Evolutionary conservation across 1,140 invertebrate species (phyloP).

Genomic region (Bombus ignitus): DNA sequence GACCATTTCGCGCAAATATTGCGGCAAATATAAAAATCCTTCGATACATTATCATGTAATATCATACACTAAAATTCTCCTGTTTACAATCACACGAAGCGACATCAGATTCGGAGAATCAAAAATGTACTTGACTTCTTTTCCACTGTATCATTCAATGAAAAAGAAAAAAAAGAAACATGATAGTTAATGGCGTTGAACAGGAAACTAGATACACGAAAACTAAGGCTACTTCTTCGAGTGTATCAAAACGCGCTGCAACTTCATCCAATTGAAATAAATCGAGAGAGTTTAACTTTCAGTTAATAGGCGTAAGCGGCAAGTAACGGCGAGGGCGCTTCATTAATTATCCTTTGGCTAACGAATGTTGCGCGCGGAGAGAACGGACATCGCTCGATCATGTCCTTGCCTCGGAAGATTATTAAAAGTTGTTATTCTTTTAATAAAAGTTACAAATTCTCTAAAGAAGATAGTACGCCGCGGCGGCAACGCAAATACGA

Average conservation of each 20-base stretch:
- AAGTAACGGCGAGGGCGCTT: not conserved
- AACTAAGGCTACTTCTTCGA: not conserved
- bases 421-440: slow-evolving; percentile 29
- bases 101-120: too few relatives aligned
- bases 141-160: too few relatives aligned
- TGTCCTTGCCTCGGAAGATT: not conserved
- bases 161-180: too few relatives aligned
- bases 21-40: not conserved
- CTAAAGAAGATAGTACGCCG: not conserved
- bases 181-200: too few relatives aligned
- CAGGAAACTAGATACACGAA: too few relatives aligned
- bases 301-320: not conserved
- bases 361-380: not conserved
- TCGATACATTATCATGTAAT: too few relatives aligned
- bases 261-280: not conserved
- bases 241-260: not conserved
- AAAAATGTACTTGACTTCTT: too few relatives aligned
- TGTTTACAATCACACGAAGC: too few relatives aligned
- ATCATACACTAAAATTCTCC: too few relatives aligned
- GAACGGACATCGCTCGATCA: not conserved
- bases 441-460: not conserved
- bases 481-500: not conserved
- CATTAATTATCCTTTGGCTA: not conserved
- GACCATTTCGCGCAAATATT: not conserved
- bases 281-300: not conserved